phyloP scores from a whole-genome alignment of 2,113 vertebrate genomes.

The Gasterosteus nipponicus region DNA sequence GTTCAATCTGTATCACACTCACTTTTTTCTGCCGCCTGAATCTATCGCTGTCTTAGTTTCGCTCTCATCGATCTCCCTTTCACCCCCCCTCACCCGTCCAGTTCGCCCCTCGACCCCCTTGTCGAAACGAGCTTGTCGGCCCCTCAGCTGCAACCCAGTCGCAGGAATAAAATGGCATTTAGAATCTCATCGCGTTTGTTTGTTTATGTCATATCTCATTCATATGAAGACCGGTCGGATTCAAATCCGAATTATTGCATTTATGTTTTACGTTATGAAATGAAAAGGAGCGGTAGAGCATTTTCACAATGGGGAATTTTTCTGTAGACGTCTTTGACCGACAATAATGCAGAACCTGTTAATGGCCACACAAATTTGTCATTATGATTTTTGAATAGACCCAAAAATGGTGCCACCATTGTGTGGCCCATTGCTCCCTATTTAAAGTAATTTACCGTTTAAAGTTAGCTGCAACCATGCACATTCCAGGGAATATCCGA shows the following conservation, averaged over 20 bases:
- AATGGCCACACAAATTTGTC: neutral
- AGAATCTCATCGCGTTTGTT: conserved; percentile 24
- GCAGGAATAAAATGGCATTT: conserved; percentile 46
- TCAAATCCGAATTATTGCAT: neutral
- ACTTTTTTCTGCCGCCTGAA: conserved; percentile 9
- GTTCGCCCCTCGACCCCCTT: neutral
- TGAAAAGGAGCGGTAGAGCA: neutral
- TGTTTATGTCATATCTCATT: conserved; percentile 16
- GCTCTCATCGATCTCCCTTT: conserved; percentile 46
- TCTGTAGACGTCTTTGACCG: neutral
- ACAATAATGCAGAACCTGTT: neutral
- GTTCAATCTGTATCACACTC: conserved; percentile 26
- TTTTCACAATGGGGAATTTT: neutral
- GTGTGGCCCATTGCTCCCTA: neutral
- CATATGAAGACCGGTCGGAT: neutral
- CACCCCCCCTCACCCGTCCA: conserved; percentile 7
- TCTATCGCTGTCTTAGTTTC: conserved; percentile 29
- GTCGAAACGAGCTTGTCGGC: conserved; percentile 54
- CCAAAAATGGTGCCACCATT: neutral
- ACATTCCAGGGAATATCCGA: neutral
- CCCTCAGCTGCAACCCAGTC: conserved; percentile 39
- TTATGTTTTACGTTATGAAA: neutral
- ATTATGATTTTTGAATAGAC: neutral
- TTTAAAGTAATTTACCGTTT: conserved; percentile 14
- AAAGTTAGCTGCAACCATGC: neutral